A percentile compares a stretch with the other conserved stretches of the same genome.
phyloP scores from a whole-genome alignment of 2,888 invertebrate species.

The Belgica antarctica region DNA sequence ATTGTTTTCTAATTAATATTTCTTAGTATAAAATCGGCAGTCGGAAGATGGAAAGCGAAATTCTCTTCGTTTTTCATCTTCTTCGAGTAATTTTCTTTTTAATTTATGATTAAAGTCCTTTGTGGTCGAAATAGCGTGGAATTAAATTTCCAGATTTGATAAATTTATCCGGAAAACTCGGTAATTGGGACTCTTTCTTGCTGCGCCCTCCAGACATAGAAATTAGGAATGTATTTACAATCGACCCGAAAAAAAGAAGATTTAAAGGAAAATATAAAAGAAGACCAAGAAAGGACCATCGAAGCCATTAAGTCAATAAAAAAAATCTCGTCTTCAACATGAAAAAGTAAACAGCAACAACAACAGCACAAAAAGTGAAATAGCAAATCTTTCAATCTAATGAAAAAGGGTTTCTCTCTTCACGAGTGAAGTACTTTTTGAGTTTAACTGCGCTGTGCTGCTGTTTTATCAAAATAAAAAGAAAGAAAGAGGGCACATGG shows the following conservation, averaged over 20 bases:
- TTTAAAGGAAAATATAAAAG: not conserved
- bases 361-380: not conserved
- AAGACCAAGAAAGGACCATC: conserved; percentile 23
- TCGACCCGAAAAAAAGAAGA: conserved; percentile 6
- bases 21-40: not conserved
- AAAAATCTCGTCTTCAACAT: not conserved
- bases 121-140: not conserved
- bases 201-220: not conserved
- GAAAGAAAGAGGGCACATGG: not conserved
- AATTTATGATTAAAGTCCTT: not conserved
- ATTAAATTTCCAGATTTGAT: not conserved
- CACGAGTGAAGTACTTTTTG: not conserved
- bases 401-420: not conserved
- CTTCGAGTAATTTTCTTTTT: no score
- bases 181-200: not conserved
- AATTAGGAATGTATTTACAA: not conserved
- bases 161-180: no score
- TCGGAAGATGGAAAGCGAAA: not conserved
- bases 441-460: not conserved
- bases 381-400: not conserved
- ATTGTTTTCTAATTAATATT: not conserved
- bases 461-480: not conserved
- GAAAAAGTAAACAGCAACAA: not conserved
- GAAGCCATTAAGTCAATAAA: conserved; percentile 19
- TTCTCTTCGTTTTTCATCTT: no score